Base-by-base conservation (phyloP, 2,113 vertebrate species). In the Lipophrys pholis region DNA sequence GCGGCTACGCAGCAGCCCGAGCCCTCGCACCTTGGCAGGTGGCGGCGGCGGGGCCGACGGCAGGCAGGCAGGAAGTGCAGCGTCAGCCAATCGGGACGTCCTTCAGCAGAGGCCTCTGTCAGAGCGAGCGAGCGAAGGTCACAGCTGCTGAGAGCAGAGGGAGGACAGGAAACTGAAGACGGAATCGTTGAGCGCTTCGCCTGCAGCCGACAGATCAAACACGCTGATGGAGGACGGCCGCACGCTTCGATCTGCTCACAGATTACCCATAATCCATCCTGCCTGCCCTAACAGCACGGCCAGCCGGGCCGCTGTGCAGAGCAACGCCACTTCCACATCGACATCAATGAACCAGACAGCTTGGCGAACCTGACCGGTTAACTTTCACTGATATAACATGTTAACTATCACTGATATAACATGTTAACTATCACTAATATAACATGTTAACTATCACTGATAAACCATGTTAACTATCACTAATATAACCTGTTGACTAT, bases 31-130 rank as follows among this genome's bases (percentile, higher is more conserved):
- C 90, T 91, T 93, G 87, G 88, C 90, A 61, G 86, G 48, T 82
- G 21, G 69, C 61, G 68, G 69, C 64, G 62, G 43, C 80, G 21
- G 69, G 61, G 68, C 68, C 64, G 62, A 42, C 80, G 71, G 82
- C 76, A 38, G 86, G 92, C 93, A 86, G 86, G 57, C 69, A 77
- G 75, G 87, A 92, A 93, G 60, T 92, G 93, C 92, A 80, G 82
- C 59, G 92, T 95, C 94, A 95, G 95, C 94, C 80, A 21, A 78
- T 90, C 78, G 6, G 79, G 59, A 53, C 55, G 89, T 83, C 93
- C 92, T 92, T 91, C 83, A 87, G 81, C 55, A 4, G 21, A 30
- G 17, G 85, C 75, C 10, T 61, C 78, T 79, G 90, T 87, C 88
- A 80, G 58, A 2, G 0, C 1, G 21, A 65, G 69, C 54, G 67